Evolutionary conservation across 2,113 vertebrate species (phyloP).

Genomic region (Nycticryphes semicollaris): DNA sequence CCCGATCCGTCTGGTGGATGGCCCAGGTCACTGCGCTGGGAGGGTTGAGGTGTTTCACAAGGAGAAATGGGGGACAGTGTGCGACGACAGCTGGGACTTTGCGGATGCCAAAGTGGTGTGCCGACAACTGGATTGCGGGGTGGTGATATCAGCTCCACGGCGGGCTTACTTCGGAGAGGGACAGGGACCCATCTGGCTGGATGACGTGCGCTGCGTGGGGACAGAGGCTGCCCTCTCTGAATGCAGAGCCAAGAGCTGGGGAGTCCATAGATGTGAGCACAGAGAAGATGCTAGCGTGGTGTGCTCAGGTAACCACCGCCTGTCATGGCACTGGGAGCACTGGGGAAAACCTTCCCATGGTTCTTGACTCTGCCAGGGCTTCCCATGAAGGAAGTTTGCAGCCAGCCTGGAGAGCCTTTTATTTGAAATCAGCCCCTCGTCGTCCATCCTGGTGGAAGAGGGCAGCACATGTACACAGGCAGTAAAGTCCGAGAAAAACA

Average conservation of each 20-base stretch:
- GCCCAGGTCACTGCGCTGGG: neutral
- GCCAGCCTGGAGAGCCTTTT: neutral
- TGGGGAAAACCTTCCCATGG: fast-evolving
- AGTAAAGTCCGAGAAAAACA: neutral
- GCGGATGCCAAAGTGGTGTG: slow-evolving; percentile 1
- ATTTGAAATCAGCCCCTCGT: neutral
- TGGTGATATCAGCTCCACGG: fast-evolving
- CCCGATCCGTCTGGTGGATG: neutral
- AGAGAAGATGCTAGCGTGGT: neutral
- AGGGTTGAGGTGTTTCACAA: slow-evolving; percentile 36
- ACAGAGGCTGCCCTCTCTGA: neutral
- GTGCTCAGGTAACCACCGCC: neutral
- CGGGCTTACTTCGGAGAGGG: slow-evolving; percentile 3
- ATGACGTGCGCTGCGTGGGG: neutral
- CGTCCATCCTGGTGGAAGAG: neutral
- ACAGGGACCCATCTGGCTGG: slow-evolving; percentile 14
- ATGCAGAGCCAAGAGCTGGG: slow-evolving; percentile 9
- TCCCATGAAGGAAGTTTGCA: neutral
- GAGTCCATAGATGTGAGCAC: neutral
- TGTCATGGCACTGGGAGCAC: fast-evolving
- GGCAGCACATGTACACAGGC: neutral
- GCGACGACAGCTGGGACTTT: slow-evolving; percentile 12
- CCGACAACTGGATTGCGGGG: slow-evolving; percentile 44
- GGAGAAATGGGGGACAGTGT: slow-evolving; percentile 43
- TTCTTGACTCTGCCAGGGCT: neutral